Evolutionary conservation across 2,797 vertebrate genomes (phyloP).

Genomic region (Sylvilagus floridanus): DNA sequence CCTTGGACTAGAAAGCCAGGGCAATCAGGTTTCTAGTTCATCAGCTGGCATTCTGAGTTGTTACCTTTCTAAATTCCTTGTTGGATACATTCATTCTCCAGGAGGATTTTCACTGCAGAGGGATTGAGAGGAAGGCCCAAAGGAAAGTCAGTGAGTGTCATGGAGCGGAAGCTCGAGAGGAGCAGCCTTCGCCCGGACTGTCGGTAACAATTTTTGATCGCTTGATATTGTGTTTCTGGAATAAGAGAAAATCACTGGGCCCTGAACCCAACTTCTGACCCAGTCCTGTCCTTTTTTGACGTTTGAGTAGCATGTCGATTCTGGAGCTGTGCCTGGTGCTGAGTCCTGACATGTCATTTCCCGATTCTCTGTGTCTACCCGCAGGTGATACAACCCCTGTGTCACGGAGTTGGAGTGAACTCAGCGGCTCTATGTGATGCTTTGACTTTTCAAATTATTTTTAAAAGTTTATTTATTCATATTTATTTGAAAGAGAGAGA

Average conservation of each 20-base stretch:
- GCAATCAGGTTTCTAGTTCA: not conserved
- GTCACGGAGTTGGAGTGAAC: not conserved
- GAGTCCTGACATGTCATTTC: not conserved
- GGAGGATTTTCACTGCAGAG: slow-evolving; percentile 14
- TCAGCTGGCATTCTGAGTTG: not conserved
- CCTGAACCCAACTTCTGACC: not conserved
- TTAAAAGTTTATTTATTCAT: too few species aligned
- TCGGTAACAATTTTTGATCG: not conserved
- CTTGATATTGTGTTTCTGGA: not conserved
- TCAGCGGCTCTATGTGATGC: not conserved
- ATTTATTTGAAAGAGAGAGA: too few species aligned
- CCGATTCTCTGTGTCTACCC: not conserved
- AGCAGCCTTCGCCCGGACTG: not conserved
- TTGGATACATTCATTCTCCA: slow-evolving; percentile 35
- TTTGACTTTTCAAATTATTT: not conserved
- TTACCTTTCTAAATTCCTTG: not conserved
- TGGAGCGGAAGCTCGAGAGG: not conserved
- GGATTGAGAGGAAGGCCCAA: not conserved
- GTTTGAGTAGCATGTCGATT: not conserved
- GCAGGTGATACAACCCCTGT: not conserved
- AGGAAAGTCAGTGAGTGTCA: not conserved
- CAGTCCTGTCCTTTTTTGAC: not conserved
- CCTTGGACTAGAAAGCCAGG: not conserved
- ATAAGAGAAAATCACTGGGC: not conserved
- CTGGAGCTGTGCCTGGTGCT: not conserved